phyloP scores from a whole-genome alignment of 2,888 invertebrate species.

The Ptilodon capucinus region DNA sequence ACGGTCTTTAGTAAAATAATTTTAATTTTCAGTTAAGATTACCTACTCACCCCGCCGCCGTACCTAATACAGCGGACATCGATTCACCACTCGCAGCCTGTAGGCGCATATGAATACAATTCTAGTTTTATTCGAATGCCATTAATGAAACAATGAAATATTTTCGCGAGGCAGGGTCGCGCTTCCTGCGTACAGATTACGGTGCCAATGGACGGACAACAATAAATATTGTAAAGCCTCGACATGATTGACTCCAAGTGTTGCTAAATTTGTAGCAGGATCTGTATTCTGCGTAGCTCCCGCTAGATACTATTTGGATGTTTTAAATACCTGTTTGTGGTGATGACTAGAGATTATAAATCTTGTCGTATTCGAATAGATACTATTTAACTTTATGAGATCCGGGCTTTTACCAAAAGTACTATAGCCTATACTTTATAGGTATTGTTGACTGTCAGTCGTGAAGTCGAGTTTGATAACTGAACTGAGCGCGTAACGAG shows the following conservation, averaged over 20 bases:
- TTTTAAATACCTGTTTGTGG: background rate
- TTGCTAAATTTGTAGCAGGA: background rate
- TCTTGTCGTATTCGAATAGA: background rate
- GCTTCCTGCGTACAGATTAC: slow-evolving; percentile 39
- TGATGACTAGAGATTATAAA: background rate
- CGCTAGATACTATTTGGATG: background rate
- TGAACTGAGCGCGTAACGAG: too few species aligned
- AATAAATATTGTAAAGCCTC: slow-evolving; percentile 15
- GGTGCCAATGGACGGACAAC: slow-evolving; percentile 14
- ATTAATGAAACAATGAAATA: slow-evolving; percentile 67
- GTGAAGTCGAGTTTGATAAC: too few species aligned
- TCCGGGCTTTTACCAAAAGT: too few species aligned
- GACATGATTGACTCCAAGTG: slow-evolving; percentile 6
- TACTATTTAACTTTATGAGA: too few species aligned
- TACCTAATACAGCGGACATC: slow-evolving; percentile 6
- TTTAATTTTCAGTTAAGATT: too few species aligned
- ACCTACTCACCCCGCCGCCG: too few species aligned
- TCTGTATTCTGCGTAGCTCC: background rate
- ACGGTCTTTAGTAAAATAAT: too few species aligned
- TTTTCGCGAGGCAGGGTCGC: slow-evolving; percentile 44
- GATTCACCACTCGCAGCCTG: background rate
- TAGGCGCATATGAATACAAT: slow-evolving; percentile 24
- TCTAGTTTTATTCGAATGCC: slow-evolving; percentile 30
- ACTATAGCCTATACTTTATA: too few species aligned
- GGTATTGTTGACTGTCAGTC: too few species aligned